Base-by-base conservation (phyloP, 2,113 vertebrate genomes). In the Steatornis caripensis region DNA sequence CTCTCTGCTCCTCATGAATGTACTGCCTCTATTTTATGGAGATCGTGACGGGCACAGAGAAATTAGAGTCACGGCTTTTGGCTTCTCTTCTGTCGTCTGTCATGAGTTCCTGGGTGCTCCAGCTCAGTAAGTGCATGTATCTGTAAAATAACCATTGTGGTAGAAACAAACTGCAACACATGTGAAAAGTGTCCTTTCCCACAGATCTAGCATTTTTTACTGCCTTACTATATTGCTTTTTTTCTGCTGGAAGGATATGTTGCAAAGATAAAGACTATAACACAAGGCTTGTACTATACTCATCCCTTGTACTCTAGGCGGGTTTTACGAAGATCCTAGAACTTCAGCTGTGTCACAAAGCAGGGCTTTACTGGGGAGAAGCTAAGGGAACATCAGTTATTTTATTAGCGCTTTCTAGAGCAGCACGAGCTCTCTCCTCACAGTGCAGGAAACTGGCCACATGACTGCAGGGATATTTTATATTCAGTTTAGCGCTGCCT, bases 1-100 rank as follows among this genome's bases (percentile, higher is more conserved):
- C 26, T 10, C 24, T 41, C 36, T 2, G 4, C 46, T 81, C 43
- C 41, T 51, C 20, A 3, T 1, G 1, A 39, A 24, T 6, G 5
- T 36, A 37, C 41, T 68, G 9, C 34, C 64, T 82, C 57, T 46
- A 0, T 8, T 66, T 62, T 21, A 23, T 68, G 53, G 43, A 45
- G 58, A 30, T 36, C 1, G 1, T 19, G n/a, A 30, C 51, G 46
- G 77, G 41, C 57, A 8, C 1, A 24, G 36, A 76, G 27, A 86
- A 37, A 32, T 58, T 24, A n/a, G 19, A 72, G 57, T 70, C 36
- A 15, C 0, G 1, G 48, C 34, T 85, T 88, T 37, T 53, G 53
- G 34, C 46, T 61, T 80, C 27, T 49, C 24, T 48, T 76, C 24
- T 66, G 34, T 49, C 53, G 23, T 81, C 41, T 66, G 0, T 34